phyloP scores from a whole-genome alignment of 2,797 vertebrate species.

The Poeciliopsis presidionis region DNA sequence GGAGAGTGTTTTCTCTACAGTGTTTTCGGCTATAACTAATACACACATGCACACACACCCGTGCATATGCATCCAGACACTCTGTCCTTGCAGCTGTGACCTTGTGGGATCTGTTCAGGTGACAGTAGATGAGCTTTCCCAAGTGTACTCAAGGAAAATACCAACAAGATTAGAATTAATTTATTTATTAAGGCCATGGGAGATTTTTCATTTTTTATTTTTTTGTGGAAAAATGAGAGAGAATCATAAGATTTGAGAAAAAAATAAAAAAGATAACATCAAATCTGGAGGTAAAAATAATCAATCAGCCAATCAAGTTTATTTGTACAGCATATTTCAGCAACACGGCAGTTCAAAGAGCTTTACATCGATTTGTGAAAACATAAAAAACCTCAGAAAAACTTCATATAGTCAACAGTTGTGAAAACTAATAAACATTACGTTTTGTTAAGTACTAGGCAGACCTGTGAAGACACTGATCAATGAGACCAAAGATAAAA shows the following conservation, averaged over 20 bases:
- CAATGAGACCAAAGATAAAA: no score
- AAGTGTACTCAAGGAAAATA: neutral
- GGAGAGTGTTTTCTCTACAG: constrained; percentile 38
- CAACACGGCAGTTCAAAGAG: no score
- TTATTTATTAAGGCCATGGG: neutral
- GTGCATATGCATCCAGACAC: constrained; percentile 16
- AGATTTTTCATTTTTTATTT: neutral
- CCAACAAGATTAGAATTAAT: neutral
- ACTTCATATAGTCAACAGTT: no score
- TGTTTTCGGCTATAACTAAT: constrained; percentile 19
- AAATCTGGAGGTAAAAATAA: neutral
- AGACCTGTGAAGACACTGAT: no score
- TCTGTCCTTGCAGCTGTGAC: constrained; percentile 50
- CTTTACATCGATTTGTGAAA: no score
- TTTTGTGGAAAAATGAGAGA: neutral
- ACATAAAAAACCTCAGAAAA: no score
- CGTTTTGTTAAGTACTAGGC: no score
- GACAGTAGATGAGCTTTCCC: neutral
- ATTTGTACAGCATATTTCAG: no score
- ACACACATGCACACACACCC: constrained; percentile 13
- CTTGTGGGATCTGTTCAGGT: constrained; percentile 27
- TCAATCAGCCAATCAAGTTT: no score
- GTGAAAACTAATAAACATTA: no score
- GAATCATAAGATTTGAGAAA: neutral
- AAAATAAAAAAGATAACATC: neutral